These are phyloP conservation scores for Thamnophis sirtalis DNA, from an alignment of 2,113 vertebrate genomes.

Conservation along the genomic window DNA sequence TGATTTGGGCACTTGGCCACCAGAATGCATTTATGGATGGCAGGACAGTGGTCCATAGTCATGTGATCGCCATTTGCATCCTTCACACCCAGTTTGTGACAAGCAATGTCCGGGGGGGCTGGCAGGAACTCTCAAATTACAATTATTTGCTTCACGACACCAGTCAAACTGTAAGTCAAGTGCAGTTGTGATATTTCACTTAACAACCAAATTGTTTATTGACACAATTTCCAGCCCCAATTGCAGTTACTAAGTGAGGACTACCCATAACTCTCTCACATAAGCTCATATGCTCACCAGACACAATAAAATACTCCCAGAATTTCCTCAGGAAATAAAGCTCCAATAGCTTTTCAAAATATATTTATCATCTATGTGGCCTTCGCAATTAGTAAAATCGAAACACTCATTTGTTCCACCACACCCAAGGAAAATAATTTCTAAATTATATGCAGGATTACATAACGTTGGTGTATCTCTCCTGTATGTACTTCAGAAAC, in stretches of 20 bases:
- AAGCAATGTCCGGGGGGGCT: not conserved
- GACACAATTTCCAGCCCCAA: not conserved
- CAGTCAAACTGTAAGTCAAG: not conserved
- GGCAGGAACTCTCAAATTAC: not conserved
- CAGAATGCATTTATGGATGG: not conserved
- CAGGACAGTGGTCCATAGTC: not conserved
- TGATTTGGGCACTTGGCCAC: not conserved
- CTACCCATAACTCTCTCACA: not conserved
- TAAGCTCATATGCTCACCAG: not conserved
- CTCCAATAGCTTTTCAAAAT: not conserved
- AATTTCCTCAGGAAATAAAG: constrained; percentile 30
- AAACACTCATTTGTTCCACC: not conserved
- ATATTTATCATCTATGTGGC: constrained; percentile 6
- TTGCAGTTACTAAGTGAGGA: not conserved
- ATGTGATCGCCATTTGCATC: not conserved
- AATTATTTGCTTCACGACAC: not conserved
- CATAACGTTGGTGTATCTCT: not conserved
- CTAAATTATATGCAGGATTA: not conserved
- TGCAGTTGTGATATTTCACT: not conserved
- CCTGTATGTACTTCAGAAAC: not conserved
- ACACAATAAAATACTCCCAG: constrained; percentile 9
- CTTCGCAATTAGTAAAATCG: not conserved
- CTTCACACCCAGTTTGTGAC: not conserved
- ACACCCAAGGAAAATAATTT: not conserved
- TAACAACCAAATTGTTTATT: not conserved